These are phyloP conservation scores for Edolisoma coerulescens DNA, from an alignment of 2,113 vertebrate species.

Conservation along the genomic window DNA sequence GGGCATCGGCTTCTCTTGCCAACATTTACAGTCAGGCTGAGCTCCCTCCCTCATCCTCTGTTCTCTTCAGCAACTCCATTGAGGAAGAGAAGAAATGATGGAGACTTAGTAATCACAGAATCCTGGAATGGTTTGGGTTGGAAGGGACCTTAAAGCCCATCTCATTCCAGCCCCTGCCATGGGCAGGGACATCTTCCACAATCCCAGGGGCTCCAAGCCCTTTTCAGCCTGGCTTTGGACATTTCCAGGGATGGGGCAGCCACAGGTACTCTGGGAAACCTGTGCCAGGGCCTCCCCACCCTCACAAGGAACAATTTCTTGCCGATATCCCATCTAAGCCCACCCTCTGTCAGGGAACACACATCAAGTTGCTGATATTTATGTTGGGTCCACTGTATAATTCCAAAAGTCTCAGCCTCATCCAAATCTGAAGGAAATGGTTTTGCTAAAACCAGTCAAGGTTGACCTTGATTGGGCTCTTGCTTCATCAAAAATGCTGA, in stretches of 20 bases:
- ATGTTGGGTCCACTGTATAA: rapidly evolving
- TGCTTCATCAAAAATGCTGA: neutral
- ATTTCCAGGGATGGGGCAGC: neutral
- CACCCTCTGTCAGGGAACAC: neutral
- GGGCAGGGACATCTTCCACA: neutral
- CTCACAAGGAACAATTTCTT: neutral
- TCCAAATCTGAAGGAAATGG: rapidly evolving
- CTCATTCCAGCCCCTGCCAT: neutral
- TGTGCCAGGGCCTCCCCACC: neutral
- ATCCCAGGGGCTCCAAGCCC: neutral
- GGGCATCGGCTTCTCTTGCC: neutral
- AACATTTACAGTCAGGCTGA: rapidly evolving
- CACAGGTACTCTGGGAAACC: neutral
- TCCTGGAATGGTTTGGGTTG: neutral
- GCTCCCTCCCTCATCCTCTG: neutral
- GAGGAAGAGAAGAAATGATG: neutral
- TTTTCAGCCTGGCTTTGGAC: rapidly evolving
- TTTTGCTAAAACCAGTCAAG: neutral
- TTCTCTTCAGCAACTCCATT: rapidly evolving
- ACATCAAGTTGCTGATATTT: rapidly evolving
- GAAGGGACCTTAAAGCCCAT: neutral
- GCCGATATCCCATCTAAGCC: neutral
- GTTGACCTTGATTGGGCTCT: neutral
- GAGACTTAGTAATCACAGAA: neutral
- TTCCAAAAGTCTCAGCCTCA: neutral